phyloP scores from a whole-genome alignment of 2,888 invertebrate genomes.

The Oxytorus armatus region DNA sequence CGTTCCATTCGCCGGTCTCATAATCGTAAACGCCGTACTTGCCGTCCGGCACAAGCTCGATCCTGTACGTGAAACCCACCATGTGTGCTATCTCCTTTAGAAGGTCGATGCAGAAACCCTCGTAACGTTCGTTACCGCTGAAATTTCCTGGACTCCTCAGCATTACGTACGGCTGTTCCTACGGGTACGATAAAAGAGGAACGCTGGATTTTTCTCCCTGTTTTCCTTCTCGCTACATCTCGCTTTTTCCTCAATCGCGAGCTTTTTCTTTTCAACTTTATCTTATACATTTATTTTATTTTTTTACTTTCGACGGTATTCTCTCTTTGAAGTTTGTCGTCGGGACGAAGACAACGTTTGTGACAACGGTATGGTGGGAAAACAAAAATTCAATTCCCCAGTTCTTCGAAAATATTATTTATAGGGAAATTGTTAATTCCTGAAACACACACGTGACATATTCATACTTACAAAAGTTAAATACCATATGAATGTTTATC shows the following conservation, averaged over 20 bases:
- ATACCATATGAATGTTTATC: background rate
- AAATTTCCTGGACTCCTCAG: conserved; percentile 85
- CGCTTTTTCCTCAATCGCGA: background rate
- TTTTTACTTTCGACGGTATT: background rate
- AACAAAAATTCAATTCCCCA: no score
- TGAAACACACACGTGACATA: no score
- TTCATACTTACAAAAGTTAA: no score
- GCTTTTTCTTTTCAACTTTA: conserved; percentile 4
- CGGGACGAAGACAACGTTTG: conserved; percentile 17
- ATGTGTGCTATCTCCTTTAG: conserved; percentile 87
- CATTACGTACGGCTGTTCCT: conserved; percentile 88
- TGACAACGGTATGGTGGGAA: conserved; percentile 6
- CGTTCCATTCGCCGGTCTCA: conserved; percentile 91
- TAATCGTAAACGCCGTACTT: conserved; percentile 91
- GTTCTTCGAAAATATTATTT: no score
- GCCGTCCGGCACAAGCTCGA: conserved; percentile 88
- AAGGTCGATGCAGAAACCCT: conserved; percentile 91
- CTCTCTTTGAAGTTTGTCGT: conserved; percentile 2
- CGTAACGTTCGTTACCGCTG: conserved; percentile 88
- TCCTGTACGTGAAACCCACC: conserved; percentile 89
- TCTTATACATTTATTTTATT: conserved; percentile 4
- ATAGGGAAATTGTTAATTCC: no score
- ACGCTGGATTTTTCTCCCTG: conserved; percentile 70
- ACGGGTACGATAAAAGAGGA: conserved; percentile 80
- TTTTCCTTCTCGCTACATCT: conserved; percentile 25